Base-by-base conservation (phyloP, 2,113 vertebrate genomes). In the Pelecanus crispus region DNA sequence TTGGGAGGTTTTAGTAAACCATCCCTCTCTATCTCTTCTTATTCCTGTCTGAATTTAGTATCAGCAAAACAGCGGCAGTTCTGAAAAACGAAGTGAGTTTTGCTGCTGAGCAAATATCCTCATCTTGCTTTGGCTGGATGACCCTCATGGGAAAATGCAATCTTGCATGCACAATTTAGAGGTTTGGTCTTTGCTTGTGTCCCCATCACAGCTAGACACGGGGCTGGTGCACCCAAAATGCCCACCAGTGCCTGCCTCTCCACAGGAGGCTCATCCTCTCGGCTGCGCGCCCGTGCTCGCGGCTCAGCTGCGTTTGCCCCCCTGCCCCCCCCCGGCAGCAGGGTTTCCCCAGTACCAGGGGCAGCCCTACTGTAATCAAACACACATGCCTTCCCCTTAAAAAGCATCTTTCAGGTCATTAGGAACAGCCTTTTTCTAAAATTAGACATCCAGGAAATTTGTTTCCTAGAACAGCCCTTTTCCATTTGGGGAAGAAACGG, bases 271-370 rank as follows among this genome's bases (percentile, higher is more conserved):
- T 75, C 15, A 8, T 34, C 15, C 42, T 56, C 42, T 56, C 2
- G 0, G 28, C 47, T 1, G 1, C 0, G 1, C 25, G 52, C 22
- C 36, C 1, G 0, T 29, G 18, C 47, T 44, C 5, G 4, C 1
- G 2, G 56, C 32, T 72, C 38, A 52, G 47, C 55, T 38, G 21
- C 1, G 0, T 9, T 36, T 42, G 10, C 16, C 9, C 20, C 50
- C 32, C 32, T 1, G 6, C 2, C 7, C 75, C 28, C 10, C 14
- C 50, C 36, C 31, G 20, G 44, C n/a, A 52, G 67, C 56, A 52
- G 19, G 25, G 56, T 36, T 24, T 53, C n/a, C 62, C 72, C n/a
- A 19, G 31, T 8, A 10, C 36, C 36, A 31, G 44, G 38, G 22
- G 17, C 8, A 36, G 26, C 58, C 34, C 40, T 38, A 22, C 59